These are phyloP conservation scores for Proisotoma minuta DNA, from an alignment of 2,888 invertebrate species.

Conservation along the genomic window DNA sequence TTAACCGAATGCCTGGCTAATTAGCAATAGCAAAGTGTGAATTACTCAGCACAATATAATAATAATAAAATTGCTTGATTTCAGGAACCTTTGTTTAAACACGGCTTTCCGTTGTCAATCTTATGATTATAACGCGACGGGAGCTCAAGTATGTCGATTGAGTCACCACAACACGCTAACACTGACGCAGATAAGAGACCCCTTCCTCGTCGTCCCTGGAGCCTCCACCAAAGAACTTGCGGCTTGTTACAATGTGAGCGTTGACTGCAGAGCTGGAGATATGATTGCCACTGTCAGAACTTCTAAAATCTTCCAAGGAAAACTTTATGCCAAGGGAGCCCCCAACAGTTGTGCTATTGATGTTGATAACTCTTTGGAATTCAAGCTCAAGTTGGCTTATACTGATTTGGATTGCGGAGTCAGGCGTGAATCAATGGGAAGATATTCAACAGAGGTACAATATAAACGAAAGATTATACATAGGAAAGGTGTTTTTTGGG, in stretches of 20 bases:
- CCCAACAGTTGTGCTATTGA: constrained; percentile 89
- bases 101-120: constrained; percentile 89
- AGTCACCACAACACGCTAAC: constrained; percentile 87
- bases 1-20: neutral
- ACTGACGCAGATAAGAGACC: constrained; percentile 81
- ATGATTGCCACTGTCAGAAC: constrained; percentile 91
- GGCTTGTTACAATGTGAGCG: constrained; percentile 90
- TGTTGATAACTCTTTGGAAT: constrained; percentile 80
- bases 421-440: constrained; percentile 78
- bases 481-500: neutral
- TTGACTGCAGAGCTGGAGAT: constrained; percentile 85
- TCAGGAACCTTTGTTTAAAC: constrained; percentile 74
- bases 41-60: neutral
- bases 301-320: constrained; percentile 85
- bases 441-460: constrained; percentile 77
- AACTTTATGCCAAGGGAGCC: constrained; percentile 89
- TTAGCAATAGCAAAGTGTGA: neutral
- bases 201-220: constrained; percentile 83
- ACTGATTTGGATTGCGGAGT: constrained; percentile 90
- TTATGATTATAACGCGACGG: constrained; percentile 88
- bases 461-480: neutral
- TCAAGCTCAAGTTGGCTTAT: constrained; percentile 86
- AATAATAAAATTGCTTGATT: neutral
- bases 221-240: constrained; percentile 87
- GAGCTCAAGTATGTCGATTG: constrained; percentile 85